phyloP scores from a whole-genome alignment of 2,113 vertebrate species.

The Chaetura pelagica region DNA sequence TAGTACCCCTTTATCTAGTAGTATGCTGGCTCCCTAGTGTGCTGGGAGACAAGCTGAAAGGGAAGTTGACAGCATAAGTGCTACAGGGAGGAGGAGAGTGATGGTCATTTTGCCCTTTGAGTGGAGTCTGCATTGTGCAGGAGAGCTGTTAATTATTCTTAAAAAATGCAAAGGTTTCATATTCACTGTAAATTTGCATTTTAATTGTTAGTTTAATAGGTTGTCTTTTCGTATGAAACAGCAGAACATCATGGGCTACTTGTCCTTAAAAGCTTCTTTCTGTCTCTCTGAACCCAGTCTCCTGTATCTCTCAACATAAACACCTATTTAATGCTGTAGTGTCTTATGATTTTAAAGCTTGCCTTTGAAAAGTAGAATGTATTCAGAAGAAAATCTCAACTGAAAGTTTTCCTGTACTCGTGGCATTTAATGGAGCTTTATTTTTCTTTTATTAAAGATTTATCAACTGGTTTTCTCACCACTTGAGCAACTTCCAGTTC shows the following conservation, averaged over 20 bases:
- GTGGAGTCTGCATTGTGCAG: background rate
- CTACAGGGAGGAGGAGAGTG: background rate
- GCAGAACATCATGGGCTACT: background rate
- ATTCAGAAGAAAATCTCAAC: background rate
- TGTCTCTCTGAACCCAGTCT: background rate
- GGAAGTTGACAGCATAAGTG: fast-evolving
- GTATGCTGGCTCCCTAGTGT: background rate
- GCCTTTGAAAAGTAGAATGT: background rate
- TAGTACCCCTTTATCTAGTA: background rate
- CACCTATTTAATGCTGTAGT: background rate
- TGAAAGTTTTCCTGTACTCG: background rate
- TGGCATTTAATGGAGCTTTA: background rate
- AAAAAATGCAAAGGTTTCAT: background rate
- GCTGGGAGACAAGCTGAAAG: background rate
- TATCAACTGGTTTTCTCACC: slow-evolving; percentile 98
- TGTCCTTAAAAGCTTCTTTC: background rate
- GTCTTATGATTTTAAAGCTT: background rate
- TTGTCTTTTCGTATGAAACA: background rate
- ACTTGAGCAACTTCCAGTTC: slow-evolving; percentile 98
- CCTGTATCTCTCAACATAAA: background rate
- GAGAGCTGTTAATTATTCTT: background rate
- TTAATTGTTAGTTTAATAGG: background rate
- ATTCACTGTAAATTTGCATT: background rate
- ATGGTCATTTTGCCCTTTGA: background rate
- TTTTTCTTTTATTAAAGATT: slow-evolving; percentile 71